Evolutionary conservation across 2,113 vertebrate genomes (phyloP).

Genomic region (Python bivittatus): DNA sequence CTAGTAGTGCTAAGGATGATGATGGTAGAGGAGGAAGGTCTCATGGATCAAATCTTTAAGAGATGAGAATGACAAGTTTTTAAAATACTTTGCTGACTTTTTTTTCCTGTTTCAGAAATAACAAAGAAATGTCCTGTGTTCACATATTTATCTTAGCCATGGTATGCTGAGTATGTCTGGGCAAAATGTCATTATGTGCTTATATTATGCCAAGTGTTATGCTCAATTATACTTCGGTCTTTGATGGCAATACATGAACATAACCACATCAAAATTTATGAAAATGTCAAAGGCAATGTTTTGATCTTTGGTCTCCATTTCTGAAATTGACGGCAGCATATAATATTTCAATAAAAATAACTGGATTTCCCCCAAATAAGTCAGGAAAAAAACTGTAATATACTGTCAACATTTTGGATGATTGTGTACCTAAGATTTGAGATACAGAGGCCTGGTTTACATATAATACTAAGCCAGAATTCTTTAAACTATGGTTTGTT

Average conservation of each 20-base stretch:
- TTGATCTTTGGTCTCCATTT: not conserved
- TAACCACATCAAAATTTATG: not conserved
- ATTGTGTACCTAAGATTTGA: not conserved
- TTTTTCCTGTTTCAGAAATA: not conserved
- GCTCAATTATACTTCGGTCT: conserved; percentile 34
- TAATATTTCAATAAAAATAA: not conserved
- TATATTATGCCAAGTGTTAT: not conserved
- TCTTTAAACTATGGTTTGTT: not conserved
- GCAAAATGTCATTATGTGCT: not conserved
- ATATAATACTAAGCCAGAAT: not conserved
- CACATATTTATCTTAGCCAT: conserved; percentile 7
- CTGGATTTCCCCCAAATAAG: not conserved
- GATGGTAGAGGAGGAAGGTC: not conserved
- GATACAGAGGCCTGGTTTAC: not conserved
- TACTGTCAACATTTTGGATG: not conserved
- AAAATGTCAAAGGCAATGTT: not conserved
- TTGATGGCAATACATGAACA: not conserved
- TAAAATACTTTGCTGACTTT: conserved; percentile 25
- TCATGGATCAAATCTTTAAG: not conserved
- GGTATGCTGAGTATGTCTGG: conserved; percentile 2
- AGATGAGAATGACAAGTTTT: not conserved
- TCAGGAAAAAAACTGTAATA: not conserved
- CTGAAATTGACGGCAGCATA: not conserved
- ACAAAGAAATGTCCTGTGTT: conserved; percentile 9
- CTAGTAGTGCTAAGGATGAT: not conserved